These are phyloP conservation scores for Tragelaphus oryx DNA, from an alignment of 2,797 vertebrate genomes.

Conservation along the genomic window DNA sequence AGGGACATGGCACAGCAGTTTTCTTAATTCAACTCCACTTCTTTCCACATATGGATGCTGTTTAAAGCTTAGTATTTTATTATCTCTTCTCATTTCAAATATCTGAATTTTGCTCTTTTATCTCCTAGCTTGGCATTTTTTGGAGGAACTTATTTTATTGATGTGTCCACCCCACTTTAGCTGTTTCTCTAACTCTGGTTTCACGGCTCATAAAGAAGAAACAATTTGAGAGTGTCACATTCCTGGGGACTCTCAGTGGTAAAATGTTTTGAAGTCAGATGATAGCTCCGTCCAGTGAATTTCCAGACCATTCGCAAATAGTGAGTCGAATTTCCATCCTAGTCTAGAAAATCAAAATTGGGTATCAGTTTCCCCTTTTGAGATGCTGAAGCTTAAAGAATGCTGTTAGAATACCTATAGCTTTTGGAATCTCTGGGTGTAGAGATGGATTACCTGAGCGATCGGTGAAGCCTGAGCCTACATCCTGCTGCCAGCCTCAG, in stretches of 20 bases:
- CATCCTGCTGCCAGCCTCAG: not conserved
- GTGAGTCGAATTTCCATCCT: not conserved
- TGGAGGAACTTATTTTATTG: not conserved
- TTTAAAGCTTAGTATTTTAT: slow-evolving; percentile 39
- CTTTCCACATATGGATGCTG: not conserved
- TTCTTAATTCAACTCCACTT: not conserved
- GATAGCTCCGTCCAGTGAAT: not conserved
- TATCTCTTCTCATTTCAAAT: slow-evolving; percentile 16
- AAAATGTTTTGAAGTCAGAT: slow-evolving; percentile 27
- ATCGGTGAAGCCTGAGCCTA: not conserved
- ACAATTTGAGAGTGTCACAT: not conserved
- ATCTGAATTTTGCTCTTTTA: slow-evolving; percentile 11
- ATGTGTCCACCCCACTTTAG: not conserved
- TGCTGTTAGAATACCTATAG: not conserved
- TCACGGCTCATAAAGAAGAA: slow-evolving; percentile 51
- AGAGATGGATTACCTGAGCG: not conserved
- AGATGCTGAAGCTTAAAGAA: not conserved
- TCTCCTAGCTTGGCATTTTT: not conserved
- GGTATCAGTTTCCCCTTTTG: not conserved
- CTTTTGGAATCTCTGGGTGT: not conserved
- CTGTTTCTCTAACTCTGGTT: slow-evolving; percentile 40
- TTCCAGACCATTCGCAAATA: slow-evolving; percentile 25
- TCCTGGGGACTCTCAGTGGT: not conserved
- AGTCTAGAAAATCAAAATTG: slow-evolving; percentile 17
- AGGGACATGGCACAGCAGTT: not conserved